phyloP scores from a whole-genome alignment of 2,888 invertebrate species.

The Romanomermis culicivorax region DNA sequence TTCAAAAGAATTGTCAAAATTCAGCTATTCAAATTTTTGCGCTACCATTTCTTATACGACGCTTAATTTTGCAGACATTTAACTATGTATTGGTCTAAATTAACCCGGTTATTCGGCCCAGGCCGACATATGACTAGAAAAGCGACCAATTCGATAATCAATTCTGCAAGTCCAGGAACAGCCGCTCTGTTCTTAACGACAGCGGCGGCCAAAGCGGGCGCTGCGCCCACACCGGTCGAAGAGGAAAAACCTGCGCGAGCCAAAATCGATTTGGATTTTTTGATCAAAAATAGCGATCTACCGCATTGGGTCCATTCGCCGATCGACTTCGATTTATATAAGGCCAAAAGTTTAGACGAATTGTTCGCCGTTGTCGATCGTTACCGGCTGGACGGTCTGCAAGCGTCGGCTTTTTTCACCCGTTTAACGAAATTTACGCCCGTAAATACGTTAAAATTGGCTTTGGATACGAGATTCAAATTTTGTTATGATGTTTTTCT shows the following conservation, averaged over 20 bases:
- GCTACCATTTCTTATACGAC: too few relatives aligned
- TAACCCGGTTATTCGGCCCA: too few relatives aligned
- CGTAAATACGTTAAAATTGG: not conserved
- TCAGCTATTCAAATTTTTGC: too few relatives aligned
- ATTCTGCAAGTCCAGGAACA: not conserved
- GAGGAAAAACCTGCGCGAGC: too few relatives aligned
- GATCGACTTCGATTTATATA: not conserved
- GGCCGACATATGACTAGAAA: not conserved
- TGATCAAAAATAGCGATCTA: too few relatives aligned
- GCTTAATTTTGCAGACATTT: too few relatives aligned
- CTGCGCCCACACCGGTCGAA: too few relatives aligned
- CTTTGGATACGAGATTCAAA: not conserved
- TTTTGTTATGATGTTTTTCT: too few relatives aligned
- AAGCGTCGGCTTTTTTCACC: not conserved
- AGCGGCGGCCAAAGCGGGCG: not conserved
- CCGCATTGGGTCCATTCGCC: not conserved
- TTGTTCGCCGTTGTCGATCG: not conserved
- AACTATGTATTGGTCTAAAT: too few relatives aligned
- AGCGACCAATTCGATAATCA: not conserved
- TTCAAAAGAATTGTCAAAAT: too few relatives aligned
- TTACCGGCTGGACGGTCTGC: not conserved
- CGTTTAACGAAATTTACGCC: not conserved
- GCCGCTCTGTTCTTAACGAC: not conserved
- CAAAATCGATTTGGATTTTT: too few relatives aligned
- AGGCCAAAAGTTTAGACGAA: not conserved